phyloP scores from a whole-genome alignment of 1,140 invertebrate species.

The Drosophila nigromelanica region DNA sequence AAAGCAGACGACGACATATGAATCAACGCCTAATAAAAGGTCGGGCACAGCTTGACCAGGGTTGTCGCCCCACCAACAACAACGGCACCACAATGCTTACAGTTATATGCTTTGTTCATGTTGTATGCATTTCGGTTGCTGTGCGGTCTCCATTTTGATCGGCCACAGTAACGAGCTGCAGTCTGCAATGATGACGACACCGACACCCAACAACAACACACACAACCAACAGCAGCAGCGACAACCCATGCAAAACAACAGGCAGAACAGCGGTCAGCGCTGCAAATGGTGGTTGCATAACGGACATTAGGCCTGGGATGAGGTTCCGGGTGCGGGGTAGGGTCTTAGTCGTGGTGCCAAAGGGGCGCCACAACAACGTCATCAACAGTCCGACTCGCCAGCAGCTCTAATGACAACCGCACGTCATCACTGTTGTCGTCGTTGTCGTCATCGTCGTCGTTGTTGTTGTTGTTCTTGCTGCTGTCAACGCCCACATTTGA shows the following conservation, averaged over 20 bases:
- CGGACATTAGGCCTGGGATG: constrained; percentile 19
- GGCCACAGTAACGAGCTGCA: constrained; percentile 4
- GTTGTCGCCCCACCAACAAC: constrained; percentile 12
- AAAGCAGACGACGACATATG: constrained; percentile 22
- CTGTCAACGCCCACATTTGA: constrained; percentile 60
- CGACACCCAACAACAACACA: constrained; percentile 29
- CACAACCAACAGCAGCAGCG: constrained; percentile 31
- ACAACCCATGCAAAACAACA: constrained; percentile 68
- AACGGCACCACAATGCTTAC: constrained; percentile 8
- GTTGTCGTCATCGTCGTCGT: constrained; percentile 21
- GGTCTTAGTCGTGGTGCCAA: constrained; percentile 4
- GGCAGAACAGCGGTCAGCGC: constrained; percentile 35
- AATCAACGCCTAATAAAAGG: constrained; percentile 53
- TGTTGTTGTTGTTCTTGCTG: constrained; percentile 11
- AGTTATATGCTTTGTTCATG: constrained; percentile 39
- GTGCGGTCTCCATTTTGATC: constrained; percentile 64
- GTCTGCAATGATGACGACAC: constrained; percentile 30
- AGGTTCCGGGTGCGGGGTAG: neutral
- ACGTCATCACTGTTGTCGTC: constrained; percentile 67
- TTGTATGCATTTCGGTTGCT: constrained; percentile 73
- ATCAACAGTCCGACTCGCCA: constrained; percentile 49
- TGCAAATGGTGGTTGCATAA: constrained; percentile 25
- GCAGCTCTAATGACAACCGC: constrained; percentile 77
- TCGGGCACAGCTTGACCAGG: constrained; percentile 35
- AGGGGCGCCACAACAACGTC: constrained; percentile 54